Evolutionary conservation across 2,113 vertebrate genomes (phyloP).

Genomic region (Piaya cayana): DNA sequence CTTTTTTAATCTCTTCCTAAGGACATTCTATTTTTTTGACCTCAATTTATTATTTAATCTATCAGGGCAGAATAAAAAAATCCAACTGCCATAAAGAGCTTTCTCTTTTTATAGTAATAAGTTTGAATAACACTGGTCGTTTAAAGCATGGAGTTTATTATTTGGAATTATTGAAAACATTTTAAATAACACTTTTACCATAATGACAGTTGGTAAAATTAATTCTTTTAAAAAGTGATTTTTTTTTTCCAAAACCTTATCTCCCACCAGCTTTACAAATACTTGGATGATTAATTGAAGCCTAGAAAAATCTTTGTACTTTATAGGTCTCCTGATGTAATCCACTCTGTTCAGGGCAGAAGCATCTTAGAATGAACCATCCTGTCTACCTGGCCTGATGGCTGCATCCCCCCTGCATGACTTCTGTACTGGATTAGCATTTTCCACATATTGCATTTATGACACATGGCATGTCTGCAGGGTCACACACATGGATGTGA

Average conservation of each 20-base stretch:
- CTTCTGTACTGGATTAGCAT: not conserved
- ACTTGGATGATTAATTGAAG: not conserved
- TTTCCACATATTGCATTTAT: not conserved
- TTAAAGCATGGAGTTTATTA: not conserved
- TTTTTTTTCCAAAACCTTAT: not conserved
- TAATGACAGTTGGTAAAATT: not conserved
- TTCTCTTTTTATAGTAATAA: not conserved
- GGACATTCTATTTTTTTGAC: not conserved
- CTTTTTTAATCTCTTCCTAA: not conserved
- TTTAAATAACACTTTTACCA: not conserved
- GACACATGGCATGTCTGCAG: not conserved
- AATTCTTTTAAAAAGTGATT: not conserved
- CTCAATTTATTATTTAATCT: not conserved
- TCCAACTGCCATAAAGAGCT: not conserved
- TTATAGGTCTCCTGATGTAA: not conserved
- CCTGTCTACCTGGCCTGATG: not conserved
- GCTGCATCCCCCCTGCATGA: not conserved
- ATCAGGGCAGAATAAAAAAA: not conserved
- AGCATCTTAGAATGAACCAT: fast-evolving
- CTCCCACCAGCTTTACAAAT: not conserved
- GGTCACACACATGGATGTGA: too few species aligned
- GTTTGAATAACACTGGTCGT: not conserved
- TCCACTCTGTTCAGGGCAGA: not conserved
- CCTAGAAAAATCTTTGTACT: not conserved
- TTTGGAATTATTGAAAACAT: not conserved